Evolutionary conservation across 2,113 vertebrate genomes (phyloP).

Genomic region (Scatophagus argus): DNA sequence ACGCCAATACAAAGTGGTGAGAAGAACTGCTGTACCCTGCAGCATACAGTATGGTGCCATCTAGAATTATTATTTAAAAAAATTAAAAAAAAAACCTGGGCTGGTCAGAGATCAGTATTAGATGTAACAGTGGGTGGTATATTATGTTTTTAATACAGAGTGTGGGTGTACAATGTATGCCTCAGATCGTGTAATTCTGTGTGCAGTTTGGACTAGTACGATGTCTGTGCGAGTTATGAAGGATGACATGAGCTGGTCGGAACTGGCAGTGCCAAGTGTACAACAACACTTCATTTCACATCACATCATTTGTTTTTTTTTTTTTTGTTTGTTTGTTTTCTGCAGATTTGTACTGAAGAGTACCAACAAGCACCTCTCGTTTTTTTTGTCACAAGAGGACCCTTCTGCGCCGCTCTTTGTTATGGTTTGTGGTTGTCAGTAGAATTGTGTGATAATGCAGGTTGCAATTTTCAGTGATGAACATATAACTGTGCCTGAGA

Average conservation of each 20-base stretch:
- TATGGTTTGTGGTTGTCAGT: background rate
- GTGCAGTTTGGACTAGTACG: background rate
- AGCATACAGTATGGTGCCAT: slow-evolving; percentile 1
- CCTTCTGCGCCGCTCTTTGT: background rate
- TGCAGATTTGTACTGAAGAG: background rate
- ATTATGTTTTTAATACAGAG: background rate
- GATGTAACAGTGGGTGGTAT: background rate
- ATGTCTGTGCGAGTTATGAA: background rate
- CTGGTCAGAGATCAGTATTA: background rate
- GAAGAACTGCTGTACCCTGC: slow-evolving; percentile 49
- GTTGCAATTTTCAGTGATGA: background rate
- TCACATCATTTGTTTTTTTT: no score
- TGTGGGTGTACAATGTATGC: background rate
- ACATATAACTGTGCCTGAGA: background rate
- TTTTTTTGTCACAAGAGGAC: slow-evolving; percentile 4
- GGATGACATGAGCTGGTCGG: background rate
- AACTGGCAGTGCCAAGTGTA: background rate
- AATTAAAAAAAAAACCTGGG: slow-evolving; percentile 4
- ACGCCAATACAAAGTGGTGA: slow-evolving; percentile 41
- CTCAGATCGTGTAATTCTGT: background rate
- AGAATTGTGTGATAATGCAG: background rate
- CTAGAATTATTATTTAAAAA: slow-evolving; percentile 31
- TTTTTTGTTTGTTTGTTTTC: no score
- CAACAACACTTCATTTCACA: background rate
- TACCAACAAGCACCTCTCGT: background rate